Base-by-base conservation (phyloP, 2,888 invertebrate species). In the Mesoligia furuncula region DNA sequence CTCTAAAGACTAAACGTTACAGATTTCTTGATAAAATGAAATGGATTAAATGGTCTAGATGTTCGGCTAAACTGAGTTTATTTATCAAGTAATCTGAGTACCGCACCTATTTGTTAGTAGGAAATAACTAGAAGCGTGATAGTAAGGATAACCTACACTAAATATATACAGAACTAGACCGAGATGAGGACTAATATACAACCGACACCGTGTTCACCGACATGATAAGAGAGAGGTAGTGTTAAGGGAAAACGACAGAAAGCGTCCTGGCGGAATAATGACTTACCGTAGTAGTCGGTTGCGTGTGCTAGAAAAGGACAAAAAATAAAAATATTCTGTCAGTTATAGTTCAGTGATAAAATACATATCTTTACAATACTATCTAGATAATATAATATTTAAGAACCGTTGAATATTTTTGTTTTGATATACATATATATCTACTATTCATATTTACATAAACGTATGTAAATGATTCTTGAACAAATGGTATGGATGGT, bases 251-350 rank as follows among this genome's bases (percentile, higher is more conserved):
- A 90, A 92, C 90, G 92, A 89, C 87, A 90, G 88, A 88, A 94
- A 95, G 94, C 94, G 88, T 90, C 93, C 97, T 97, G 97, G 97
- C 97, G 97, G 97, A 98, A 98, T 97, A 97, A 97, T 97, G 98
- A 99, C 99, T 99, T 99, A 99, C 99, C 99, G 99, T 99, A 99
- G 97, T 99, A 99, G 97, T 99, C 99, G 98, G 99, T 98, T 96
- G 99, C 98, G 98, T 99, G 99, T 97, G 99, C 99, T 99, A 95
- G 92, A 96, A 94, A 90, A 89, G 94, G 94, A 95, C 95, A 96
- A 95, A 96, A 94, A 95, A 95, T 93, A 92, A 94, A 94, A 95
- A 94, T 91, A 93, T 92, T 91, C 91, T 90, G 93, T 95, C 94
- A 95, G 93, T 95, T 88, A 89, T 83, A 89, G 84, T 77, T 88